Base-by-base conservation (phyloP, 2,888 invertebrate genomes). In the Epirrita christyi region DNA sequence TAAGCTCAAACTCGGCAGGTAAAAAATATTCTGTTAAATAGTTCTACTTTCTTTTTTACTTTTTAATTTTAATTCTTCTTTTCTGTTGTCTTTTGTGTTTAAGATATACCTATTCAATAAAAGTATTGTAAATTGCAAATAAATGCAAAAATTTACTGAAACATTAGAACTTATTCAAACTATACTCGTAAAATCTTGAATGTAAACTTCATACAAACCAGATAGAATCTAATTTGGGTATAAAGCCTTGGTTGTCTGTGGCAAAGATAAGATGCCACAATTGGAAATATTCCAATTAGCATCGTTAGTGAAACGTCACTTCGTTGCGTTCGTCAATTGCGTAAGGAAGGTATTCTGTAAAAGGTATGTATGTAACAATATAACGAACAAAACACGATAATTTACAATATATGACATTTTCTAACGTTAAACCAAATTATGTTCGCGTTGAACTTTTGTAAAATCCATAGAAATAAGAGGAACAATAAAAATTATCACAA, bases 251-350 rank as follows among this genome's bases (percentile, higher is more conserved):
- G 42, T 58, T 63, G 57, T 59, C 49, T 46, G 51, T 59, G 42
- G 46, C 28, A 32, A 42, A 61, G 59, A 65, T 63, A 61, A 60
- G 45, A 61, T 62, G 63, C 58, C 59, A 63, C 58, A 61, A 58
- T 62, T 68, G 68, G 68, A 65, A 61, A 62, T 60, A 61, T 54
- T 61, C 67, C 68, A 68, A 70, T 68, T 67, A 68, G 62, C 61
- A 63, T 63, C 49, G 64, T 68, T 63, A 66, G 64, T 59, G 48
- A 47, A 45, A 44, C 63, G 60, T 62, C 58, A 54, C 48, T 46
- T 55, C 14, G 45, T n/a, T n/a, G n/a, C n/a, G n/a, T n/a, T n/a
- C n/a, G n/a, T n/a, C 32, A 45, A 50, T 59, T 61, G 55, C 61
- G 59, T 60, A 64, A 60, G 59, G 55, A 53, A 61, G 40, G n/a